phyloP scores from a whole-genome alignment of 2,797 vertebrate genomes.

The Caiman crocodilus region DNA sequence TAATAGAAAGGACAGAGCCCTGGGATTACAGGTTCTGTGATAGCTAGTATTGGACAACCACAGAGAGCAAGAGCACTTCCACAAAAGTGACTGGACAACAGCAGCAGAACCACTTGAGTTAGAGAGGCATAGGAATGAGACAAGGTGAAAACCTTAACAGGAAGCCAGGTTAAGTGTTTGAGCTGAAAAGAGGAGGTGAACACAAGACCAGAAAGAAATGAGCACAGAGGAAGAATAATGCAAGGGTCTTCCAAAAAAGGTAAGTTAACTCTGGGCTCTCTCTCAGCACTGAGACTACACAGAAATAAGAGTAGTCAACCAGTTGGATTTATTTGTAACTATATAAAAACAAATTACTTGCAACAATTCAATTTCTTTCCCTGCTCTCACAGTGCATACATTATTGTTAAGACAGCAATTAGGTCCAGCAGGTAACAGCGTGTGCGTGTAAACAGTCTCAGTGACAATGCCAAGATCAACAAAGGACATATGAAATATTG shows the following conservation, averaged over 20 bases:
- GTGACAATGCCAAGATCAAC: not conserved
- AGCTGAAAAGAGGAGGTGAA: not conserved
- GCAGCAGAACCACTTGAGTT: rapidly evolving
- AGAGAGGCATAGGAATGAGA: not conserved
- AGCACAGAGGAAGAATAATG: not conserved
- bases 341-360: too few species aligned
- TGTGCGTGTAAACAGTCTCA: not conserved
- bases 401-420: not conserved
- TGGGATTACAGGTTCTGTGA: not conserved
- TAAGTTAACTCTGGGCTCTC: not conserved
- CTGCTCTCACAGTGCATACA: not conserved
- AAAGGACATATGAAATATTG: not conserved
- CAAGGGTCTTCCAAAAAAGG: not conserved
- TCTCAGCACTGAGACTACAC: not conserved
- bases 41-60: not conserved
- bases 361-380: not conserved
- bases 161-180: not conserved
- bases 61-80: not conserved
- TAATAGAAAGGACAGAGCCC: not conserved
- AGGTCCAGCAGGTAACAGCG: rapidly evolving
- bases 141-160: rapidly evolving
- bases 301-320: not conserved
- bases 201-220: not conserved
- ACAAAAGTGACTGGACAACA: not conserved
- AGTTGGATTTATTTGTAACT: too few species aligned